Evolutionary conservation across 2,797 vertebrate genomes (phyloP).

Genomic region (Decapterus maruadsi): DNA sequence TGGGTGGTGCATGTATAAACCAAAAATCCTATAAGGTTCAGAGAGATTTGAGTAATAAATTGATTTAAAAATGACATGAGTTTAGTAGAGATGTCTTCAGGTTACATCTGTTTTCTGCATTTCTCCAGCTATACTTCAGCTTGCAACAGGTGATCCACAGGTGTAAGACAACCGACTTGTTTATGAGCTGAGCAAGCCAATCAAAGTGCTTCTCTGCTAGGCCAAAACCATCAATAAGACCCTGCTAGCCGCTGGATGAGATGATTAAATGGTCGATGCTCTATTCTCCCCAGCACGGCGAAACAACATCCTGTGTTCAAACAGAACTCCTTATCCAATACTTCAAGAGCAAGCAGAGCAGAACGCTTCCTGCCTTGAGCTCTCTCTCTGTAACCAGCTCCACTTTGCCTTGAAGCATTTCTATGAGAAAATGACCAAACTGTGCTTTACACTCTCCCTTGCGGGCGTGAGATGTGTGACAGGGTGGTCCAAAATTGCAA

Average conservation of each 20-base stretch:
- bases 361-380: constrained; percentile 21
- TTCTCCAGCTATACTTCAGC: not conserved
- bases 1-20: no score
- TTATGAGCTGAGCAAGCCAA: constrained; percentile 15
- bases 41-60: not conserved
- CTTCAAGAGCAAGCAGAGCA: constrained; percentile 29
- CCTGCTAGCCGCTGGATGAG: constrained; percentile 28
- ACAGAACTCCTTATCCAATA: constrained; percentile 36
- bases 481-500: not conserved
- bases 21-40: no score
- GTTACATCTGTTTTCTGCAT: not conserved
- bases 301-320: constrained; percentile 40
- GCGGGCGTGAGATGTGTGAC: constrained; percentile 5
- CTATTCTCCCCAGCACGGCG: constrained; percentile 15
- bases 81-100: not conserved
- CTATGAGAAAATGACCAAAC: constrained; percentile 28
- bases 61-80: not conserved
- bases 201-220: constrained; percentile 26
- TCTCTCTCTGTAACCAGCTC: constrained; percentile 10
- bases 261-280: constrained; percentile 52
- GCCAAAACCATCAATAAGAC: constrained; percentile 39
- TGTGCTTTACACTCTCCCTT: not conserved
- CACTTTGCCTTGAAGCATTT: constrained; percentile 25
- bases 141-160: not conserved
- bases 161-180: constrained; percentile 10